Evolutionary conservation across 2,113 vertebrate species (phyloP).

Genomic region (Isichthys henryi): DNA sequence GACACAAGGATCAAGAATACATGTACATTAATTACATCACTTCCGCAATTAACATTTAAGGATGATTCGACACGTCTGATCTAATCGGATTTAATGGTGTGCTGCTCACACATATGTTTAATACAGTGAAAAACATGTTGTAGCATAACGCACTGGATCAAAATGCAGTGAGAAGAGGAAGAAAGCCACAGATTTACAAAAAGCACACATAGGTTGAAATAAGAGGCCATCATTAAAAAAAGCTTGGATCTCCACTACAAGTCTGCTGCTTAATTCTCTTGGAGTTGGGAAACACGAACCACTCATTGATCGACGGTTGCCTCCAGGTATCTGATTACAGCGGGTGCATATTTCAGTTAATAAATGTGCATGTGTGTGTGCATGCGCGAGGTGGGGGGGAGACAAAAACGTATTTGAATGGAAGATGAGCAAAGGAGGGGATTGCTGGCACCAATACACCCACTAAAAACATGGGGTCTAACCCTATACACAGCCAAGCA

Average conservation of each 20-base stretch:
- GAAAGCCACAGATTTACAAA: neutral
- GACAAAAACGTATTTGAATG: neutral
- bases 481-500: neutral
- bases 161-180: neutral
- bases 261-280: neutral
- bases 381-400: accelerated
- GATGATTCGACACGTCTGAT: neutral
- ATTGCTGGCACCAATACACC: neutral
- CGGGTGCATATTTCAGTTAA: neutral
- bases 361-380: neutral
- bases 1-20: neutral
- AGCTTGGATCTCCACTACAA: neutral
- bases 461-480: neutral
- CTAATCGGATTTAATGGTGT: neutral
- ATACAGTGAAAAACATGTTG: neutral
- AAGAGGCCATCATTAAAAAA: neutral
- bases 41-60: neutral
- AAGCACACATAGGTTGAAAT: neutral
- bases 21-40: neutral
- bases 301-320: neutral
- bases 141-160: neutral
- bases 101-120: neutral
- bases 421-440: neutral
- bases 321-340: neutral
- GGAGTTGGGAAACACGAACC: neutral